Evolutionary conservation across 2,888 invertebrate genomes (phyloP).

Genomic region (Molorchus minor): DNA sequence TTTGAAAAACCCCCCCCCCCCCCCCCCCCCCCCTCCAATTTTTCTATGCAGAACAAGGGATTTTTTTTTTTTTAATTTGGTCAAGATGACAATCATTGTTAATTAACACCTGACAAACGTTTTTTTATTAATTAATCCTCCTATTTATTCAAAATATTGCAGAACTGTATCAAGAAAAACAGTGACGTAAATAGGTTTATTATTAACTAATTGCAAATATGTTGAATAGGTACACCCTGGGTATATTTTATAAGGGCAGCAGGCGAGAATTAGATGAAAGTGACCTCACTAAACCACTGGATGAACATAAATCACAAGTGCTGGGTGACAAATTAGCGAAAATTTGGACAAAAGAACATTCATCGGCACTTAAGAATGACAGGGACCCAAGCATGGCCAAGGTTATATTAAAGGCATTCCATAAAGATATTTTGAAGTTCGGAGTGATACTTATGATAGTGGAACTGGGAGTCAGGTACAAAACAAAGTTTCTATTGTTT

Average conservation of each 20-base stretch:
- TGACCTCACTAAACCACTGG: constrained; percentile 74
- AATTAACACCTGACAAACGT: too few relatives aligned
- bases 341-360: constrained; percentile 69
- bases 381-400: constrained; percentile 68
- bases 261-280: constrained; percentile 53
- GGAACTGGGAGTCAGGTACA: constrained; percentile 62
- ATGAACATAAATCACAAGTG: constrained; percentile 68
- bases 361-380: constrained; percentile 60
- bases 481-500: too few relatives aligned
- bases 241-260: constrained; percentile 53
- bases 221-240: constrained; percentile 49
- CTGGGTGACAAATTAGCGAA: constrained; percentile 71
- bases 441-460: constrained; percentile 66
- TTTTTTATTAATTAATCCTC: too few relatives aligned
- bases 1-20: too few relatives aligned
- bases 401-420: constrained; percentile 68
- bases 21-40: too few relatives aligned
- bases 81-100: too few relatives aligned
- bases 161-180: too few relatives aligned
- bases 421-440: constrained; percentile 66
- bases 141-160: too few relatives aligned
- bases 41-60: too few relatives aligned
- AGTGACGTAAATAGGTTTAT: background rate
- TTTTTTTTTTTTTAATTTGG: too few relatives aligned
- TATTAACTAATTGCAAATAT: background rate